Evolutionary conservation across 2,797 vertebrate genomes (phyloP).

Genomic region (Kryptopterus vitreolus): DNA sequence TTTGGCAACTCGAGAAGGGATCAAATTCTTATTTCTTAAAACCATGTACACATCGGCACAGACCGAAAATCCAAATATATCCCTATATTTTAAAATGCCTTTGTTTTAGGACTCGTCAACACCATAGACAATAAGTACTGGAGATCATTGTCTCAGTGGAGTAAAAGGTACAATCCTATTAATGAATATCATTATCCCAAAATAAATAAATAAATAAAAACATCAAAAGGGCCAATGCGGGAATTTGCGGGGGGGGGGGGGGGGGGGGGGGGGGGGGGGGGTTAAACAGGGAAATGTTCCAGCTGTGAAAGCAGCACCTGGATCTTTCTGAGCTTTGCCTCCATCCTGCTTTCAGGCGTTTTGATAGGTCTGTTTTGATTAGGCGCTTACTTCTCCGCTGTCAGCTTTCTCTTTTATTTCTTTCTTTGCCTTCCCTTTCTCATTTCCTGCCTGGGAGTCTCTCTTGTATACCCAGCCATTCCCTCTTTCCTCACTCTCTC

Average conservation of each 20-base stretch:
- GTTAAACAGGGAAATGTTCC: constrained; percentile 28
- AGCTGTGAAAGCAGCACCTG: constrained; percentile 35
- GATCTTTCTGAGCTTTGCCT: constrained; percentile 22
- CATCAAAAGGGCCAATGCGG: constrained; percentile 16
- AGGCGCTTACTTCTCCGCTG: constrained; percentile 68
- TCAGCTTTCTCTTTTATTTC: constrained; percentile 62
- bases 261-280: too few species aligned
- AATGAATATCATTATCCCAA: constrained; percentile 46
- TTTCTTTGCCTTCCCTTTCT: constrained; percentile 2
- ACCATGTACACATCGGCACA: too few species aligned
- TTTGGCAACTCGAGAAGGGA: too few species aligned
- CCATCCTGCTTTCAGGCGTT: constrained; percentile 42
- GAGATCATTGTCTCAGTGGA: constrained; percentile 31
- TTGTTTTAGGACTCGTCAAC: constrained; percentile 38
- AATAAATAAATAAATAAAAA: constrained; percentile 15
- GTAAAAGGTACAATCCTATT: constrained; percentile 26
- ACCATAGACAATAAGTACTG: constrained; percentile 33
- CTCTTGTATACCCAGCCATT: constrained; percentile 52
- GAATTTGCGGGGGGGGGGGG: too few species aligned
- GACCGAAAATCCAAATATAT: too few species aligned
- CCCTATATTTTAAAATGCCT: constrained; percentile 52
- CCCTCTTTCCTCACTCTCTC: not conserved
- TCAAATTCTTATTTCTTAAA: too few species aligned
- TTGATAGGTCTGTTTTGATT: constrained; percentile 64
- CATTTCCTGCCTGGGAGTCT: constrained; percentile 49